These are phyloP conservation scores for Eudasyphora cyanicolor DNA, from an alignment of 2,888 invertebrate species.

Conservation along the genomic window DNA sequence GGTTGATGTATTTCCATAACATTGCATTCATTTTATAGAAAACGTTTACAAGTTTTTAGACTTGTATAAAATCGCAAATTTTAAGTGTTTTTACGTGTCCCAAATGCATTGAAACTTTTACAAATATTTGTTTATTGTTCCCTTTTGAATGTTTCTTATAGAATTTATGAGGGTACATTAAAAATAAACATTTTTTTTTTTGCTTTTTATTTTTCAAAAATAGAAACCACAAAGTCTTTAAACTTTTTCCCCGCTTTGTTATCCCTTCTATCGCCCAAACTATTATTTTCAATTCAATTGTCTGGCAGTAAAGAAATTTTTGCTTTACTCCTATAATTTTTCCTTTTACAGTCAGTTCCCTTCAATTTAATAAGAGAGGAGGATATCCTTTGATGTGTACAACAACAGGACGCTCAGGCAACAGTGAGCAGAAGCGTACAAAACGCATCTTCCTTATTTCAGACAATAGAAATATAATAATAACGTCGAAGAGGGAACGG, in stretches of 20 bases:
- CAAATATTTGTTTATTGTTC: no score
- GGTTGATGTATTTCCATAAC: neutral
- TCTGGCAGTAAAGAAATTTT: neutral
- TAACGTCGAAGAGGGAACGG: neutral
- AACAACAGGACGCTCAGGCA: conserved; percentile 15
- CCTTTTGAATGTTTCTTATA: no score
- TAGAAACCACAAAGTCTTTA: neutral
- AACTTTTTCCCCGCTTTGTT: neutral
- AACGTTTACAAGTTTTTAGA: neutral
- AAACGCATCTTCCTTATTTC: conserved; percentile 13
- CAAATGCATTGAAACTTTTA: neutral
- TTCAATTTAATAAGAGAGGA: conserved; percentile 44
- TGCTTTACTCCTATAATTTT: conserved; percentile 12
- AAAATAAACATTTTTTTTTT: neutral
- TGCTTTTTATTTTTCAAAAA: neutral
- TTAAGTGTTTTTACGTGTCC: neutral
- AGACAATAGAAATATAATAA: neutral
- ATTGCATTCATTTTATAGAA: neutral
- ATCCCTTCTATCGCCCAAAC: no score
- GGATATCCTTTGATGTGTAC: conserved; percentile 45
- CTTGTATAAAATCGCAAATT: neutral
- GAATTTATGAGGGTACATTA: neutral
- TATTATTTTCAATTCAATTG: conserved; percentile 1
- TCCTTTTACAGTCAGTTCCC: conserved; percentile 39
- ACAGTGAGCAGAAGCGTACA: conserved; percentile 4